phyloP scores from a whole-genome alignment of 2,888 invertebrate genomes.

The Epiblema foenella region DNA sequence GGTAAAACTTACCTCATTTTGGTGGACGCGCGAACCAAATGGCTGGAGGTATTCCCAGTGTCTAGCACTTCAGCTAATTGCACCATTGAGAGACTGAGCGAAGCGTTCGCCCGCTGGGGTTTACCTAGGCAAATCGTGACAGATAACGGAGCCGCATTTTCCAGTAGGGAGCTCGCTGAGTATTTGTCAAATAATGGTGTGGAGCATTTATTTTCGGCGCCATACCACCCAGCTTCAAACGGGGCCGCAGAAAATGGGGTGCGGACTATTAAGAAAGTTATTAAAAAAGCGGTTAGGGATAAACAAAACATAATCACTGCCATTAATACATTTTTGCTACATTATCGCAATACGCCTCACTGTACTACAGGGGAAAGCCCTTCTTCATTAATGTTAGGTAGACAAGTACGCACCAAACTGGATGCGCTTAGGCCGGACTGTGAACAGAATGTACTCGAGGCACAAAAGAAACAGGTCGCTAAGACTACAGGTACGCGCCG shows the following conservation, averaged over 20 bases:
- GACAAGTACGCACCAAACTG: not conserved
- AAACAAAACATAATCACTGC: not conserved
- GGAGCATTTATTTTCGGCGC: constrained; percentile 29
- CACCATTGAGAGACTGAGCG: not conserved
- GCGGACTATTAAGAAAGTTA: not conserved
- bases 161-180: constrained; percentile 13
- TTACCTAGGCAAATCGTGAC: not conserved
- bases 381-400: not conserved
- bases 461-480: not conserved
- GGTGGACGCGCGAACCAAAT: not conserved
- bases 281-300: constrained; percentile 1
- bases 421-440: not conserved
- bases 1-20: not conserved
- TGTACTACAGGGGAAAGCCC: constrained; percentile 9
- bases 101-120: not conserved
- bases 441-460: not conserved
- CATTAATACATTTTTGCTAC: not conserved
- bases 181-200: constrained; percentile 20
- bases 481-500: not conserved
- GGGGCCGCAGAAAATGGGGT: constrained; percentile 31
- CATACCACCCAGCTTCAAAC: constrained; percentile 40
- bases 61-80: not conserved
- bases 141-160: constrained; percentile 14
- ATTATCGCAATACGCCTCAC: not conserved
- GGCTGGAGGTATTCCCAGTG: constrained; percentile 6